Evolutionary conservation across 2,797 vertebrate species (phyloP).

Genomic region (Phrynocephalus forsythii): DNA sequence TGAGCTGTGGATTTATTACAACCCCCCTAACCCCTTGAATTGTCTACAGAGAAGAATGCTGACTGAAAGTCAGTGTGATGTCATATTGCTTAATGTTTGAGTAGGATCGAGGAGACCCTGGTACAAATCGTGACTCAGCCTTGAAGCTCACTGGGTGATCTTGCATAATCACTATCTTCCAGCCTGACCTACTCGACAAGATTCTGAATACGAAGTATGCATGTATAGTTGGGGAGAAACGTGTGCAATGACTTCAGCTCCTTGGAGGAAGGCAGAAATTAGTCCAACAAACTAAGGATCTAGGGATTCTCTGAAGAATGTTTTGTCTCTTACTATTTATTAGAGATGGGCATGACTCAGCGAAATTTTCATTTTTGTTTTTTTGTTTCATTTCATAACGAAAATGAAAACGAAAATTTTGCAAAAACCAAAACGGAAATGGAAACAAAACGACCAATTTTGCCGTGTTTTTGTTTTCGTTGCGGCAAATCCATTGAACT

Average conservation of each 20-base stretch:
- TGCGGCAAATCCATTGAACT: too few species aligned
- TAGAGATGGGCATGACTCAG: too few species aligned
- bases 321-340: neutral
- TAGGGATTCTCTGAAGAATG: too few species aligned
- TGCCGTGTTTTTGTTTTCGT: too few species aligned
- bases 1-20: neutral
- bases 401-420: too few species aligned
- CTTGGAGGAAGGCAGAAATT: neutral
- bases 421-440: too few species aligned
- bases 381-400: too few species aligned
- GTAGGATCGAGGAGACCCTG: neutral
- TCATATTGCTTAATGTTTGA: neutral
- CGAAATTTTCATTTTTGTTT: too few species aligned
- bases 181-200: neutral
- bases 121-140: neutral
- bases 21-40: neutral
- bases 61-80: neutral
- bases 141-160: neutral
- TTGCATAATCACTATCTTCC: neutral
- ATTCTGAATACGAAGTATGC: neutral
- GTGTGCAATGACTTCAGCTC: neutral
- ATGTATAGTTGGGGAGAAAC: neutral
- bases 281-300: neutral
- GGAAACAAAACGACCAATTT: too few species aligned
- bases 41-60: neutral